phyloP scores from a whole-genome alignment of 2,888 invertebrate species.

The Euplexia lucipara region DNA sequence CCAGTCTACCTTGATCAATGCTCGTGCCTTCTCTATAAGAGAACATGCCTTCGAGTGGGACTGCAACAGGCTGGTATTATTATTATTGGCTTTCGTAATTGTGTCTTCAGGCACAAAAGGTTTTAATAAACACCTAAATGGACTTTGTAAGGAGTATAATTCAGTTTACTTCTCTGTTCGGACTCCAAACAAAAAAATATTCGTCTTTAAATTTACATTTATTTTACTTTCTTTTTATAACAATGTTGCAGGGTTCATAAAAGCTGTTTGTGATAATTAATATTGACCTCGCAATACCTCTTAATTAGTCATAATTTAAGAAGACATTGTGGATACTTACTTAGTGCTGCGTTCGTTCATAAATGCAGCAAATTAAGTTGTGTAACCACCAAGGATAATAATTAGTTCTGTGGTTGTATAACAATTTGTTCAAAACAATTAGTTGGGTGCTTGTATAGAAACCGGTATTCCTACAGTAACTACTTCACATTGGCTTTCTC shows the following conservation, averaged over 20 bases:
- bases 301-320: not conserved
- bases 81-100: not conserved
- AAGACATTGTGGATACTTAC: not conserved
- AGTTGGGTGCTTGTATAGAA: conserved; percentile 4
- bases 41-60: too few species aligned
- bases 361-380: conserved; percentile 6
- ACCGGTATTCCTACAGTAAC: not conserved
- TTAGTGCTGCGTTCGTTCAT: not conserved
- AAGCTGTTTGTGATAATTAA: conserved; percentile 17
- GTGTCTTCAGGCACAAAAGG: not conserved
- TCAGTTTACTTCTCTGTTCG: too few species aligned
- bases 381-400: conserved; percentile 14
- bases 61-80: too few species aligned
- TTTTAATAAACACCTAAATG: not conserved
- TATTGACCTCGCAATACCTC: not conserved
- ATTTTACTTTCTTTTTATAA: not conserved
- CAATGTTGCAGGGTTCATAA: not conserved
- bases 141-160: too few species aligned
- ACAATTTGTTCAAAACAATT: conserved; percentile 16
- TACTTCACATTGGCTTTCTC: not conserved
- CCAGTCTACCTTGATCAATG: too few species aligned
- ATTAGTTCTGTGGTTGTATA: conserved; percentile 6
- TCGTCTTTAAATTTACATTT: not conserved
- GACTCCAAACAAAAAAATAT: conserved; percentile 12
- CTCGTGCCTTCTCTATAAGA: too few species aligned